Percentiles rank a stretch among this genome's conserved stretches.
Evolutionary conservation across 2,797 vertebrate genomes (phyloP).

Genomic region (Bothrops alternatus): DNA sequence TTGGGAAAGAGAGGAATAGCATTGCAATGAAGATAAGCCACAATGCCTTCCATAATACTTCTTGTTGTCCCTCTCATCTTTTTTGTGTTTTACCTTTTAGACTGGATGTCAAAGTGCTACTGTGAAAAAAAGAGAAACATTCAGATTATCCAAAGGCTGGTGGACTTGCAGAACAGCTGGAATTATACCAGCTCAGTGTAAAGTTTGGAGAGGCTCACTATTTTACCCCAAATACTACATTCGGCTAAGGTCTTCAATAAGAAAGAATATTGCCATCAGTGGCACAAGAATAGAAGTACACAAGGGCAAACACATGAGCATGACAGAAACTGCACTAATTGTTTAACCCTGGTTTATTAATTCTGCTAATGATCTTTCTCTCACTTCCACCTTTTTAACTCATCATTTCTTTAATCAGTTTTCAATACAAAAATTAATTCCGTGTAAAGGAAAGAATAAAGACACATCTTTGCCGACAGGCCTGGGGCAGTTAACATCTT

Average conservation of each 20-base stretch:
- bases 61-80: neutral
- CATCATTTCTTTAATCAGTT: neutral
- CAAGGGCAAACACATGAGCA: neutral
- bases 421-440: neutral
- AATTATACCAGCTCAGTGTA: neutral
- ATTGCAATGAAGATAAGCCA: neutral
- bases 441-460: neutral
- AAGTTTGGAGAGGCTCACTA: neutral
- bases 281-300: neutral
- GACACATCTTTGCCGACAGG: too few species aligned
- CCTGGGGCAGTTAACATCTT: too few species aligned
- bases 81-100: neutral
- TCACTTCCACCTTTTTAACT: neutral
- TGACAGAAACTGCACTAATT: neutral
- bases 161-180: neutral
- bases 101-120: neutral
- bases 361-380: neutral
- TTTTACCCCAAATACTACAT: neutral
- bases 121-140: neutral
- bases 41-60: neutral
- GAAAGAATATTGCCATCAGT: neutral
- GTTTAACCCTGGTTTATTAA: neutral
- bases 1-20: neutral
- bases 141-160: neutral
- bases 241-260: neutral